Percentiles rank a stretch among this genome's conserved stretches.
Conservation (phyloP, 1,140 invertebrate species). For the Leguminivora glycinivorella region DNA sequence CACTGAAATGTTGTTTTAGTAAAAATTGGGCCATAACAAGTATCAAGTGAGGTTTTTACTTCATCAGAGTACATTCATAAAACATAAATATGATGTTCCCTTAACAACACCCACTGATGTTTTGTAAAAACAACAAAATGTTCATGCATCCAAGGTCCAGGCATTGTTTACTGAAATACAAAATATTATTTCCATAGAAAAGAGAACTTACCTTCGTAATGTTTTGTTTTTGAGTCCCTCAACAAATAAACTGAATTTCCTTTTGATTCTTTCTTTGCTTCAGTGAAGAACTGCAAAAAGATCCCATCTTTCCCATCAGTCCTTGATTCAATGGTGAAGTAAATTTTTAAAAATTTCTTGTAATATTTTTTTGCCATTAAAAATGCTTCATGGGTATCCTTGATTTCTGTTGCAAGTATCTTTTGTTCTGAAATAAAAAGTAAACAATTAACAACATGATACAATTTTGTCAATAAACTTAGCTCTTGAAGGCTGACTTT, state of each 20-base stretch:
- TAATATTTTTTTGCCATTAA: slow-evolving; percentile 68
- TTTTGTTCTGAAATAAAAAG: slow-evolving; percentile 61
- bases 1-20: slow-evolving; percentile 47
- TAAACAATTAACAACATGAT: no score
- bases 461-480: no score
- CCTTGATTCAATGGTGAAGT: slow-evolving; percentile 59
- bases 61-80: no score
- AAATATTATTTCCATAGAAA: not conserved
- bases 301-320: slow-evolving; percentile 49
- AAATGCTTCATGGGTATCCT: slow-evolving; percentile 71
- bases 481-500: no score
- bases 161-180: no score
- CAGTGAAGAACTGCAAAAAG: slow-evolving; percentile 67
- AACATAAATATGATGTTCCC: no score
- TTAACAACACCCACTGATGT: no score
- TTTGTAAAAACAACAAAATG: no score
- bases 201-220: slow-evolving; percentile 58
- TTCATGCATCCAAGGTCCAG: no score
- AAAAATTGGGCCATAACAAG: not conserved
- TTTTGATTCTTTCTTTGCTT: slow-evolving; percentile 61
- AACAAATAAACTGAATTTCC: slow-evolving; percentile 55
- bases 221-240: slow-evolving; percentile 47
- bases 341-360: slow-evolving; percentile 65
- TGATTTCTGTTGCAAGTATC: slow-evolving; percentile 62
- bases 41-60: no score